Evolutionary conservation across 2,113 vertebrate species (phyloP).

Genomic region (Orthochromis malagaraziensis): DNA sequence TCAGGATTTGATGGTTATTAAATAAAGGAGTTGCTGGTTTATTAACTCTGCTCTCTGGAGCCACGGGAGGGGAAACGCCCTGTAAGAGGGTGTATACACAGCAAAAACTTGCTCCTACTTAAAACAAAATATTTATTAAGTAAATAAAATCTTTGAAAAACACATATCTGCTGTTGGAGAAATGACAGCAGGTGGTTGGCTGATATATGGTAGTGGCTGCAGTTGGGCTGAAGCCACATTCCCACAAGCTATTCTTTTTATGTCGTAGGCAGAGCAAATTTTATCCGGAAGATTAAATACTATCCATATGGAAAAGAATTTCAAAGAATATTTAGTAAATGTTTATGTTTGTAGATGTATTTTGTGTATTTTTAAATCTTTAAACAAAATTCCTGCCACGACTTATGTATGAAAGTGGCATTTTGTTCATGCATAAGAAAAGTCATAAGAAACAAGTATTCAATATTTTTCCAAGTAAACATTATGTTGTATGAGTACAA

Average conservation of each 20-base stretch:
- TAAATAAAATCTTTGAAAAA: not conserved
- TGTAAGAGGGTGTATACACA: not conserved
- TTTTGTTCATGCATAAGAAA: not conserved
- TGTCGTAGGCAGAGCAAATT: not conserved
- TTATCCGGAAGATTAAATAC: not conserved
- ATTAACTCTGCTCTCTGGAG: constrained; percentile 20
- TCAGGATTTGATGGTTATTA: constrained; percentile 14
- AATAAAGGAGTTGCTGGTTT: constrained; percentile 13
- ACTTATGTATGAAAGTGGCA: accelerated
- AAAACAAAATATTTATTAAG: not conserved
- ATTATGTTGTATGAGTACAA: not conserved
- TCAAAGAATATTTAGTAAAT: not conserved
- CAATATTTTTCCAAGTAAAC: not conserved
- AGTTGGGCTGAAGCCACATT: not conserved
- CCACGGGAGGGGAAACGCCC: not conserved
- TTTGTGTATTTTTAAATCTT: not conserved
- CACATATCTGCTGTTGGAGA: not conserved
- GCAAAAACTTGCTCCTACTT: not conserved
- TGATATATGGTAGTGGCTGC: not conserved
- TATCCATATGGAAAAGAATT: not conserved
- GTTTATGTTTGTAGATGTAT: not conserved
- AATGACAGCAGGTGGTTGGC: not conserved
- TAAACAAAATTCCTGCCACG: not conserved
- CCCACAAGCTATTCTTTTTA: not conserved
- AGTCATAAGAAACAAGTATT: not conserved